A percentile compares a stretch with the other conserved stretches of the same genome.
Evolutionary conservation across 2,113 vertebrate genomes (phyloP).

Genomic region (Probosciger aterrimus): DNA sequence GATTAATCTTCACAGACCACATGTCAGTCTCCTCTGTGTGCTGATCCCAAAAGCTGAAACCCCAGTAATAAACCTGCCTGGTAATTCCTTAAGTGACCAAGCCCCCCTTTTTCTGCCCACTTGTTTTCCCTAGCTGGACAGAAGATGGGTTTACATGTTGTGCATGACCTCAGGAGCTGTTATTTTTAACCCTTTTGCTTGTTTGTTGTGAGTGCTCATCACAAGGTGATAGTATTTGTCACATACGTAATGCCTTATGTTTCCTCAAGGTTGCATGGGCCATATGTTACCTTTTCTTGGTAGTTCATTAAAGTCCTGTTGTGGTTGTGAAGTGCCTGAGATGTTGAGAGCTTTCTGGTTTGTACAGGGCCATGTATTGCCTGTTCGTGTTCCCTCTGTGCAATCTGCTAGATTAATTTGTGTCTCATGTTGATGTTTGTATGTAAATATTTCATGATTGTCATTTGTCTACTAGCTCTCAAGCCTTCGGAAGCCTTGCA

Average conservation of each 20-base stretch:
- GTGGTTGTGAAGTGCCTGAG: not conserved
- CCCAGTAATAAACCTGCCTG: not conserved
- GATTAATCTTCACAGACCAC: not conserved
- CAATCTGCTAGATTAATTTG: not conserved
- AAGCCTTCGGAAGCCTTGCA: not conserved
- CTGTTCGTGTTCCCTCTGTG: not conserved
- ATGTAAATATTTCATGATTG: not conserved
- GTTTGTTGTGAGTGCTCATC: not conserved
- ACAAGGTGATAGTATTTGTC: not conserved
- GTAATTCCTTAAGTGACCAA: not conserved
- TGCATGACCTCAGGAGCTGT: not conserved
- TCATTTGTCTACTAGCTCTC: not conserved
- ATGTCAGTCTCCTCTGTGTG: not conserved
- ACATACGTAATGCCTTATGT: not conserved
- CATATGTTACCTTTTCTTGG: not conserved
- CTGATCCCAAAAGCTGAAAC: not conserved
- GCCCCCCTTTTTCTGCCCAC: fast-evolving
- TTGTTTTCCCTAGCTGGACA: not conserved
- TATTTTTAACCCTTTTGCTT: constrained; percentile 26
- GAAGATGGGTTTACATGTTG: not conserved
- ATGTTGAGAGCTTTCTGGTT: not conserved
- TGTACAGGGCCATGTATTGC: not conserved
- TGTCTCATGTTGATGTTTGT: not conserved
- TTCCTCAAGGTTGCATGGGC: not conserved
- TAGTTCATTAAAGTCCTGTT: not conserved